Base-by-base conservation (phyloP, 2,113 vertebrate species). In the Pituophis catenifer region DNA sequence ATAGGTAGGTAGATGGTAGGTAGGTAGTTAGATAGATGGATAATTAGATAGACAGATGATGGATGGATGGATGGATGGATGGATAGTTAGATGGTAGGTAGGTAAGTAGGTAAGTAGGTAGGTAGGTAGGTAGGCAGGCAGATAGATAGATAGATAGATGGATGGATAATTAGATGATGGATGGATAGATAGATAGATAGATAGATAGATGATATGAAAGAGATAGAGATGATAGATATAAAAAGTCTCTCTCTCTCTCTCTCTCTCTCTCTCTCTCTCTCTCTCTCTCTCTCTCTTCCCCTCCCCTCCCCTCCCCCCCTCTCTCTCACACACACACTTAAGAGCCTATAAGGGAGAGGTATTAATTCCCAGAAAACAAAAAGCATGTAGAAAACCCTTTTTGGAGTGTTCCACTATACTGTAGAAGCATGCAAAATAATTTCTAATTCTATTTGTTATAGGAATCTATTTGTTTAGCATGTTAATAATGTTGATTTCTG, bases 31-130 rank as follows among this genome's bases (percentile, higher is more conserved):
- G 38, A 7, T 50, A 26, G 24, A 65, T 10, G 1, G 59, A 65
- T 3, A 4, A 0, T 26, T 26, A 0, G 24, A 62, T 26, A 2
- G 23, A 48, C 5, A 5, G 48, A 48, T 48, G 48, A 58, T 23
- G 1, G 26, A 11, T 11, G 0, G 62, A 15, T 13, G 0, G 62
- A 70, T 1, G 3, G 26, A 65, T 1, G 0, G 29, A 65, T 12
- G 1, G 62, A n/a, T 4, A 5, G 62, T n/a, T 1, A 2, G 29
- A 70, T 38, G 38, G 62, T 4, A 13, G 62, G n/a, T 1, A 5
- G 62, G 29, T 0, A 44, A 3, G 3, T 50, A 38, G 38, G 38
- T 38, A 38, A n/a, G n/a, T n/a, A 38, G 38, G 62, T 4, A 13
- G 62, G n/a, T 1, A 5, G 62, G 29, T 0, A 44, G 48, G 3